Evolutionary conservation across 2,113 vertebrate species (phyloP).

Genomic region (Ranitomeya imitator): DNA sequence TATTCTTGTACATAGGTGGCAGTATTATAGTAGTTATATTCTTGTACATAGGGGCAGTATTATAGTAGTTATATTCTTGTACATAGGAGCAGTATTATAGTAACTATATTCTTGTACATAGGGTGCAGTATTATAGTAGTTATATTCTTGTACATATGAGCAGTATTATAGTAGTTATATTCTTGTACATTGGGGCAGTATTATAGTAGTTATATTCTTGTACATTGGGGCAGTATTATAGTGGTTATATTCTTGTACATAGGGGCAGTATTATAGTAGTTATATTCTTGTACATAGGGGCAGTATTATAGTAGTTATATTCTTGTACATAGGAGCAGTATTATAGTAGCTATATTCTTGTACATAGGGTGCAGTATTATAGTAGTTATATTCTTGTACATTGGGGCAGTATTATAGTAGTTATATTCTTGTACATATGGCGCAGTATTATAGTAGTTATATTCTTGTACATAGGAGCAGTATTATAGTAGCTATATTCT

Average conservation of each 20-base stretch:
- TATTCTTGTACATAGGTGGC: background rate
- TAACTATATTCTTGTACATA: too few relatives aligned
- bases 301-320: too few relatives aligned
- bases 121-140: background rate
- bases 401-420: too few relatives aligned
- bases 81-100: background rate
- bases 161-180: too few relatives aligned
- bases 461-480: too few relatives aligned
- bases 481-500: too few relatives aligned
- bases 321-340: too few relatives aligned
- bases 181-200: background rate
- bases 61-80: background rate
- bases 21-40: background rate
- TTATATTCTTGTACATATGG: background rate
- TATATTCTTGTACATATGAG: background rate
- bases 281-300: background rate
- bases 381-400: too few relatives aligned
- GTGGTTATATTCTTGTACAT: background rate
- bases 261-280: background rate
- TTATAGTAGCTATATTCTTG: too few relatives aligned
- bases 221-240: background rate
- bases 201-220: background rate
- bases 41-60: background rate
- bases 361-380: too few relatives aligned
- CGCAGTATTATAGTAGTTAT: background rate